Base-by-base conservation (phyloP, 2,888 invertebrate genomes). In the Oithona nana region DNA sequence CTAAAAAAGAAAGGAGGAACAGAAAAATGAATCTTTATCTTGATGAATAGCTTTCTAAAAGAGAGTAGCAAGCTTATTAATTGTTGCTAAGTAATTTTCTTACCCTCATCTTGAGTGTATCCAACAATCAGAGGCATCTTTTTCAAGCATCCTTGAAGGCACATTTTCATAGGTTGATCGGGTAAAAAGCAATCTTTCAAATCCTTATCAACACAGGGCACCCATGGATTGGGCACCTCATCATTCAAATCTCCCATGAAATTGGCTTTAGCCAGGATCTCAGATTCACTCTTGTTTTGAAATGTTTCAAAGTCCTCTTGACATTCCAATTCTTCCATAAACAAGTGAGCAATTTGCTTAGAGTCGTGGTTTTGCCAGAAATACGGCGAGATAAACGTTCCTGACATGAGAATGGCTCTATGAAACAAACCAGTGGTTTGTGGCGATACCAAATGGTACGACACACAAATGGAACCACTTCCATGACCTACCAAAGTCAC, bases 401-500 rank as follows among this genome's bases (percentile, higher is more conserved):
- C 57, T 20, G 31, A 39, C 57, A 57, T 57, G 31, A 30, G 22
- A 31, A 57, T 57, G 20, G 26, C 20, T 31, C 28, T 28, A 20
- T 28, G 30, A 1, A 57, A 31, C 1, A 57, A 26, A 24, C 57
- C 57, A 28, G 39, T 31, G 26, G 30, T 57, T 30, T 22, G 39
- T 20, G n/a, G n/a, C n/a, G 57, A 57, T 13, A 57, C 26, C 3
- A 57, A 11, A 26, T 57, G 57, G 39, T 57, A 39, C 1, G 30
- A 39, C 4, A 26, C 39, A 57, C 57, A 57, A 2, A 57, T 31
- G 2, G 57, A 29, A 16, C 57, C 57, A 16, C 30, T 20, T 24
- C 39, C 57, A 20, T 57, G 30, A 20, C 57, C 57, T 11, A 57
- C 39, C 30, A 57, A 57, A n/a, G 57, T 57, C 16, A 57, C 39